Percentiles rank a stretch among this genome's conserved stretches.
These are phyloP conservation scores for Xiphophorus maculatus DNA, from an alignment of 2,113 vertebrate species.

Conservation along the genomic window DNA sequence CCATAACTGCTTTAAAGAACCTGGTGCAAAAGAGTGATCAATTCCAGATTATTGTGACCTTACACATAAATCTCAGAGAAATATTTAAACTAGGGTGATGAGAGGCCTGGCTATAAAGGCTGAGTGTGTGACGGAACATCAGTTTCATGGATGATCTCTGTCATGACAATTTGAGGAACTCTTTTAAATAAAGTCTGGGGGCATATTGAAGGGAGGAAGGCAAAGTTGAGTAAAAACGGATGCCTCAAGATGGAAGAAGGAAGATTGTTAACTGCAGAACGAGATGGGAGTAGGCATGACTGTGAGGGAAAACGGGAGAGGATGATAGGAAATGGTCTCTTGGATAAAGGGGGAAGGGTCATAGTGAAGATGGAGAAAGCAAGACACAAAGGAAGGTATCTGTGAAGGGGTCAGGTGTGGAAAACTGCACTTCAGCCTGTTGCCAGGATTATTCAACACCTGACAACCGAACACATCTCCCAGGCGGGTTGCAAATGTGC, in stretches of 20 bases:
- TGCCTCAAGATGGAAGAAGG: slow-evolving; percentile 59
- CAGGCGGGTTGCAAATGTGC: slow-evolving; percentile 53
- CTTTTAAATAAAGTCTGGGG: slow-evolving; percentile 68
- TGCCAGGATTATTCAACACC: slow-evolving; percentile 73
- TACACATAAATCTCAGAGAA: slow-evolving; percentile 1
- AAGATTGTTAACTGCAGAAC: slow-evolving; percentile 21
- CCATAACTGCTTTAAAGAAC: too few relatives aligned
- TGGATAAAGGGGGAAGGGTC: slow-evolving; percentile 21
- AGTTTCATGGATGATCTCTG: slow-evolving; percentile 65
- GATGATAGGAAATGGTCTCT: slow-evolving; percentile 46
- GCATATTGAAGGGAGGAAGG: slow-evolving; percentile 66
- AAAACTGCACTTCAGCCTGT: slow-evolving; percentile 71
- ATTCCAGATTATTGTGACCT: slow-evolving; percentile 30
- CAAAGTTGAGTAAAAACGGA: slow-evolving; percentile 54
- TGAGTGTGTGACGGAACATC: slow-evolving; percentile 60
- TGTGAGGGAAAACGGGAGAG: background rate
- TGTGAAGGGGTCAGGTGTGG: slow-evolving; percentile 42
- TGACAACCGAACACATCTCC: slow-evolving; percentile 49
- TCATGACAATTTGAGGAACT: slow-evolving; percentile 75
- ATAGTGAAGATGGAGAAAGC: slow-evolving; percentile 19
- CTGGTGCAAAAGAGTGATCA: slow-evolving; percentile 12
- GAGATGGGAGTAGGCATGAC: slow-evolving; percentile 7
- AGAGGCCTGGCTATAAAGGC: slow-evolving; percentile 23
- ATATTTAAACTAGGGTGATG: slow-evolving; percentile 22
- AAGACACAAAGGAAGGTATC: slow-evolving; percentile 11